Conservation (phyloP, 2,797 vertebrate species). For the Esox lucius region DNA sequence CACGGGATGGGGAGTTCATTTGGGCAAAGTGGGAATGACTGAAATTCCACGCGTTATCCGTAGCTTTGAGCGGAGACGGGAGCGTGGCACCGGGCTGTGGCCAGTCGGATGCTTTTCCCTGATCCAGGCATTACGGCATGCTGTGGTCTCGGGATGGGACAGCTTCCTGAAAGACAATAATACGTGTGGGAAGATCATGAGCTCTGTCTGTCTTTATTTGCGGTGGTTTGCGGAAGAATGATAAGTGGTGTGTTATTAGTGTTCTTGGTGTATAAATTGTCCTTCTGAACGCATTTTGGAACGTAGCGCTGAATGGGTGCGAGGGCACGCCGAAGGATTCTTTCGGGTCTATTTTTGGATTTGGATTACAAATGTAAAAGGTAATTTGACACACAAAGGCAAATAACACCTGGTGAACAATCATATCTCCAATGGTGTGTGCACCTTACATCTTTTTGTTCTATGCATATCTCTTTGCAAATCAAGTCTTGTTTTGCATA, state of each 20-base stretch:
- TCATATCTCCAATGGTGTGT: not conserved
- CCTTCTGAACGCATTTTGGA: not conserved
- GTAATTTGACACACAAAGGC: too few relatives aligned
- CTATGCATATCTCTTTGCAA: conserved; percentile 51
- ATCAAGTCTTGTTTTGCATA: conserved; percentile 59
- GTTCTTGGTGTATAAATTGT: not conserved
- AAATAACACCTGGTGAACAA: not conserved
- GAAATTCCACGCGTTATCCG: conserved; percentile 47
- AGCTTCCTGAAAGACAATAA: not conserved
- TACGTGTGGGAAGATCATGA: conserved; percentile 10
- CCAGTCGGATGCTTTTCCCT: conserved; percentile 28
- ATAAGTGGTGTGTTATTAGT: not conserved
- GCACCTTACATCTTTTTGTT: not conserved
- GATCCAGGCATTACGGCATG: conserved; percentile 40
- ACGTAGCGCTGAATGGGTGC: not conserved
- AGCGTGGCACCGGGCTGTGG: conserved; percentile 21
- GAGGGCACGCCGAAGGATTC: too few relatives aligned
- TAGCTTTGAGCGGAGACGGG: conserved; percentile 33
- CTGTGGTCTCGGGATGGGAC: conserved; percentile 42
- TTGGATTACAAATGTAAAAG: too few relatives aligned
- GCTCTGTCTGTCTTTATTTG: conserved; percentile 7
- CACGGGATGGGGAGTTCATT: conserved; percentile 59
- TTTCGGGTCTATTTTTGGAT: too few relatives aligned
- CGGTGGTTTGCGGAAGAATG: conserved; percentile 26
- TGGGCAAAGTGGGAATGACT: conserved; percentile 46